Conservation (phyloP, 2,888 invertebrate species). For the Plagodis pulveraria region DNA sequence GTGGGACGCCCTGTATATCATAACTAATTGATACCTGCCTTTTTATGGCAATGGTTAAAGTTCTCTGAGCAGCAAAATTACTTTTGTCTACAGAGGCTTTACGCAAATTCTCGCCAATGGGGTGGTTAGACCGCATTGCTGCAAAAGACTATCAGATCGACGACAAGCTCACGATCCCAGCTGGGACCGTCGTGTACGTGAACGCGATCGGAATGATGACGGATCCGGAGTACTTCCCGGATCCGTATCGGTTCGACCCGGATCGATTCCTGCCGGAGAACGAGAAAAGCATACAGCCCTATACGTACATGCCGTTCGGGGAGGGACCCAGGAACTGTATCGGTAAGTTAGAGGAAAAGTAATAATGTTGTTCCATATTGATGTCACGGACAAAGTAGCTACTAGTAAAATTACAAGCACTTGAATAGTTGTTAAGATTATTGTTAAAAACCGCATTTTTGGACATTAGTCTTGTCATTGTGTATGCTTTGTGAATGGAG, state of each 20-base stretch:
- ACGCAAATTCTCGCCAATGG: constrained; percentile 59
- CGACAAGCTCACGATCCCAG: constrained; percentile 50
- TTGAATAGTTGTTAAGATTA: no score
- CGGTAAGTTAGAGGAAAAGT: constrained; percentile 55
- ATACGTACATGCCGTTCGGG: constrained; percentile 78
- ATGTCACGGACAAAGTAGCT: no score
- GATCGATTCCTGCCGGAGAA: constrained; percentile 83
- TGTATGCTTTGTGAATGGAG: no score
- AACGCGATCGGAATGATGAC: constrained; percentile 51
- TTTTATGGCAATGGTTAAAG: no score
- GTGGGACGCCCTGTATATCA: no score
- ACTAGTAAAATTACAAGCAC: no score
- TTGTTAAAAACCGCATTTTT: no score
- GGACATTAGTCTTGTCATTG: no score
- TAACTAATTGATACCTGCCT: no score
- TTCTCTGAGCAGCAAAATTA: no score
- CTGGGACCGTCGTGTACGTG: constrained; percentile 53
- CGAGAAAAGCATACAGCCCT: constrained; percentile 58
- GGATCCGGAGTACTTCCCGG: constrained; percentile 76
- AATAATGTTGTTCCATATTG: no score
- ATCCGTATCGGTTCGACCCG: constrained; percentile 82
- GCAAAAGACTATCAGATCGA: constrained; percentile 50
- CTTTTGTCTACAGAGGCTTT: constrained; percentile 47
- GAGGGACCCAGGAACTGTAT: constrained; percentile 85
- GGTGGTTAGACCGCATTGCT: constrained; percentile 59